Evolutionary conservation across 2,113 vertebrate genomes (phyloP).

Genomic region (Irena cyanogastra): DNA sequence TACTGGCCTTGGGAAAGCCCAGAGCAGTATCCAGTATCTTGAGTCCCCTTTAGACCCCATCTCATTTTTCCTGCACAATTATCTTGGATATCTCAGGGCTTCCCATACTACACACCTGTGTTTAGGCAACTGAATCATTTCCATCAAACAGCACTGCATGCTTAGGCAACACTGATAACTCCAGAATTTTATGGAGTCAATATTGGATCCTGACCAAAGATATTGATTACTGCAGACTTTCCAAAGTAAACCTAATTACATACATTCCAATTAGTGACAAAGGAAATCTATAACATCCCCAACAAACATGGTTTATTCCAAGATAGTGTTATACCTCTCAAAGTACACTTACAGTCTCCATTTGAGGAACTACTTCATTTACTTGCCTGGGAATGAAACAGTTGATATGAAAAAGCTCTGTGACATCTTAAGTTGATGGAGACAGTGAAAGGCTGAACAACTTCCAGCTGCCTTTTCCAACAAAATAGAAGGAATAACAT

Average conservation of each 20-base stretch:
- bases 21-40: background rate
- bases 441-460: background rate
- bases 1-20: background rate
- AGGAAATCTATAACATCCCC: background rate
- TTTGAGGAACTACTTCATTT: background rate
- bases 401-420: background rate
- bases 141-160: background rate
- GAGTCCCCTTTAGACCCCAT: background rate
- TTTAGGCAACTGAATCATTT: background rate
- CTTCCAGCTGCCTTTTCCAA: background rate
- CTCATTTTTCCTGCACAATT: background rate
- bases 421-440: background rate
- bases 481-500: background rate
- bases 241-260: background rate
- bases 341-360: background rate
- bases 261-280: background rate
- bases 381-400: background rate
- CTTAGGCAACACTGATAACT: background rate
- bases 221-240: background rate
- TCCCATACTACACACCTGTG: background rate
- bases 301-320: background rate
- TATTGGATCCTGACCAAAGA: background rate
- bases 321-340: background rate
- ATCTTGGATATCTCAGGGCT: background rate
- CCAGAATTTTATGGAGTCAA: background rate